phyloP scores from a whole-genome alignment of 2,113 vertebrate genomes.

The Cynocephalus volans region DNA sequence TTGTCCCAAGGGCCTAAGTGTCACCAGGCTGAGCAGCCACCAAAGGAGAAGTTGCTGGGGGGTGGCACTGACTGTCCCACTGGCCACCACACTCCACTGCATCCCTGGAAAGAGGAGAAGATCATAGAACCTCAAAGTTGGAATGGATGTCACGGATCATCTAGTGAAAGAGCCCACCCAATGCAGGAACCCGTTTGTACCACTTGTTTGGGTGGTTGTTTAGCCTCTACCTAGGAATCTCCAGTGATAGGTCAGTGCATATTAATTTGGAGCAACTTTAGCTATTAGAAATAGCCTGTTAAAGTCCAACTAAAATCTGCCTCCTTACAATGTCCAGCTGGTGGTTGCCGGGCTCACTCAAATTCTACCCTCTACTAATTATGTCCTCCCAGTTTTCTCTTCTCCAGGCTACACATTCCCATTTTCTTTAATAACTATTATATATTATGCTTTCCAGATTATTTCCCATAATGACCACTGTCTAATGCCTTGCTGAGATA shows the following conservation, averaged over 20 bases:
- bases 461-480: not conserved
- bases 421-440: not conserved
- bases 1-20: constrained; percentile 73
- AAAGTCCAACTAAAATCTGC: not conserved
- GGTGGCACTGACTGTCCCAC: constrained; percentile 78
- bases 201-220: not conserved
- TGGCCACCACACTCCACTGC: constrained; percentile 82
- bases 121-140: constrained; percentile 76
- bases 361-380: not conserved
- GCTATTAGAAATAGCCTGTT: not conserved
- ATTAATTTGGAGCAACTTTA: not conserved
- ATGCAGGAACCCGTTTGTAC: not conserved
- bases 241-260: not conserved
- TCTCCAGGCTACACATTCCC: not conserved
- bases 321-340: not conserved
- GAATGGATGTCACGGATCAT: not conserved
- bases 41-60: constrained; percentile 80
- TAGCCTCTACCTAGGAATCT: too few relatives aligned
- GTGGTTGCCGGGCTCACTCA: not conserved
- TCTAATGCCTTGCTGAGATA: not conserved
- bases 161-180: not conserved
- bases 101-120: constrained; percentile 83
- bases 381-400: not conserved
- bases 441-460: not conserved
- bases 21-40: constrained; percentile 74